Percentiles rank a stretch among this genome's conserved stretches.
phyloP scores from a whole-genome alignment of 92 coral and sea anemone species.

The Bergia sp. region DNA sequence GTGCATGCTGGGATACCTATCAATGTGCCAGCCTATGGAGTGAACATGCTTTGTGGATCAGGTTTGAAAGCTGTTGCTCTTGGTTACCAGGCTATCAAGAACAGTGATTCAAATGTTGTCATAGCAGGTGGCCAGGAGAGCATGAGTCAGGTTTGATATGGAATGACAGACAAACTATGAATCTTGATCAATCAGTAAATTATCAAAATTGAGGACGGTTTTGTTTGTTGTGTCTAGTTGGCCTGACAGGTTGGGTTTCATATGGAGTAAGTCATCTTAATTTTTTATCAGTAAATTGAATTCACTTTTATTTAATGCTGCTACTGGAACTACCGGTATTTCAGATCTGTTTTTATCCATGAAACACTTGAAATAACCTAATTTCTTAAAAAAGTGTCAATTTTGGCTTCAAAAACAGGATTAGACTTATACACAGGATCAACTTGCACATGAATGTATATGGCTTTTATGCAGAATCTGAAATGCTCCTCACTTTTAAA shows the following conservation, averaged over 20 bases:
- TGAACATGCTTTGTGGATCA: conserved; percentile 99
- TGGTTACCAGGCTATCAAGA: conserved; percentile 90
- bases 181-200: background rate
- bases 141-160: conserved; percentile 86
- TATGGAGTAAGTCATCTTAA: too few relatives aligned
- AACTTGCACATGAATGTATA: too few relatives aligned
- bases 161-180: background rate
- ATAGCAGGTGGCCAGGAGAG: conserved; percentile 98
- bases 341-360: too few relatives aligned
- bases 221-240: background rate
- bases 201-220: background rate
- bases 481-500: background rate
- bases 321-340: too few relatives aligned
- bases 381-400: too few relatives aligned
- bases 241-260: too few relatives aligned
- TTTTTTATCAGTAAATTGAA: too few relatives aligned
- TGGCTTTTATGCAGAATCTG: too few relatives aligned
- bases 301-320: too few relatives aligned
- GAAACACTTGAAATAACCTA: too few relatives aligned
- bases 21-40: conserved; percentile 87
- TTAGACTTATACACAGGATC: too few relatives aligned
- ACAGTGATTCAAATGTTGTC: conserved; percentile 76
- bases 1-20: conserved; percentile 91
- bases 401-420: too few relatives aligned
- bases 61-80: conserved; percentile 96